Evolutionary conservation across 2,888 invertebrate genomes (phyloP).

Genomic region (Brenthis hecate): DNA sequence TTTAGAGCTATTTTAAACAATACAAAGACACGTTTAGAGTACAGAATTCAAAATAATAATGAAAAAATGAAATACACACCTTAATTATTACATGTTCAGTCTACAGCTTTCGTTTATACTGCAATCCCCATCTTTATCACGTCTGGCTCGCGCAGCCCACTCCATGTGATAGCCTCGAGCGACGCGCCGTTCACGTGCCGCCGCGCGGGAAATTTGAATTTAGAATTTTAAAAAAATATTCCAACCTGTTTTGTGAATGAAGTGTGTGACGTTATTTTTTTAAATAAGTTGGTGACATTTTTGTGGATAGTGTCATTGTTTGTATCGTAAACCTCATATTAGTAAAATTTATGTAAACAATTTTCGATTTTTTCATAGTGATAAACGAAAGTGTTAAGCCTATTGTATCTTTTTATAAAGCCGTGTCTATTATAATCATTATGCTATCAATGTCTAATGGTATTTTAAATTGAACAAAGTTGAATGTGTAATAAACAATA

Average conservation of each 20-base stretch:
- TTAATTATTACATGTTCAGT: slow-evolving; percentile 18
- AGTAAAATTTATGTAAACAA: not conserved
- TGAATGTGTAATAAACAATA: slow-evolving; percentile 72
- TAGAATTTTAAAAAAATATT: slow-evolving; percentile 42
- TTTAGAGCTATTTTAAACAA: not conserved
- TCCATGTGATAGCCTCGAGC: slow-evolving; percentile 81
- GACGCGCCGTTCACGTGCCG: slow-evolving; percentile 66
- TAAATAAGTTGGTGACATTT: slow-evolving; percentile 14
- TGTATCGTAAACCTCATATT: not conserved
- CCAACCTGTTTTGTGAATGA: slow-evolving; percentile 30
- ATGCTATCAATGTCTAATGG: slow-evolving; percentile 41
- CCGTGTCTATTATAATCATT: not conserved
- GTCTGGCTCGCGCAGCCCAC: slow-evolving; percentile 61
- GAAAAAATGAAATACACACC: slow-evolving; percentile 12
- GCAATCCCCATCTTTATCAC: slow-evolving; percentile 69
- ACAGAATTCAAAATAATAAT: slow-evolving; percentile 11
- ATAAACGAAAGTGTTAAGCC: not conserved
- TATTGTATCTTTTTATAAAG: slow-evolving; percentile 1
- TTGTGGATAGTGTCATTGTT: not conserved
- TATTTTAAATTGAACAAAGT: slow-evolving; percentile 67
- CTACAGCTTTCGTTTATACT: slow-evolving; percentile 50
- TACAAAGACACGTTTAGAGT: slow-evolving; percentile 2
- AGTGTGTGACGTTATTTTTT: slow-evolving; percentile 12
- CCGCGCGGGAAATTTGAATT: slow-evolving; percentile 60
- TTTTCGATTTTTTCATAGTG: too few species aligned